These are phyloP conservation scores for Sylvicola cinctus DNA, from an alignment of 2,888 invertebrate genomes.

Conservation along the genomic window DNA sequence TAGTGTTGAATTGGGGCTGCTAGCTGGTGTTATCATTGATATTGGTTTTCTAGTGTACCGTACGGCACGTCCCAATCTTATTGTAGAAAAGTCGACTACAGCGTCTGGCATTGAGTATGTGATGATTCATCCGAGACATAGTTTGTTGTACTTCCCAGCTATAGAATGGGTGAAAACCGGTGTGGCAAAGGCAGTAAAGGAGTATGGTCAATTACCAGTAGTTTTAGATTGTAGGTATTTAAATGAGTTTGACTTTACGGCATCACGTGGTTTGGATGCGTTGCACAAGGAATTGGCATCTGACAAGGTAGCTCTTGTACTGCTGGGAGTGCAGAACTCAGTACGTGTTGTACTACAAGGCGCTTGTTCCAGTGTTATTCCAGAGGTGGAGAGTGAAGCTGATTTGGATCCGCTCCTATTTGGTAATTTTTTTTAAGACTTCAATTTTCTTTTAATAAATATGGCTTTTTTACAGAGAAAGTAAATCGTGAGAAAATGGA, in stretches of 20 bases:
- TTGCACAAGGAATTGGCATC: constrained; percentile 48
- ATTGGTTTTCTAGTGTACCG: constrained; percentile 59
- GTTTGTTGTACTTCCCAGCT: constrained; percentile 58
- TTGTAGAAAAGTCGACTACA: constrained; percentile 29
- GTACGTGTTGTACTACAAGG: constrained; percentile 19
- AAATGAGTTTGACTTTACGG: constrained; percentile 63
- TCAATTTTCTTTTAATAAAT: too few species aligned
- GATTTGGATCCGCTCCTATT: constrained; percentile 5
- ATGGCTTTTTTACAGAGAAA: too few species aligned
- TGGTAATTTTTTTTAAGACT: not conserved
- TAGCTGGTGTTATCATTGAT: constrained; percentile 62
- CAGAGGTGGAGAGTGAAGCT: constrained; percentile 5
- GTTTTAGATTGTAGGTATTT: constrained; percentile 50
- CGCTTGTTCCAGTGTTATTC: constrained; percentile 10
- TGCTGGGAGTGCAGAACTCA: constrained; percentile 27
- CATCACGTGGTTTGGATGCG: constrained; percentile 64
- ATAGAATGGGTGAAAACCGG: constrained; percentile 63
- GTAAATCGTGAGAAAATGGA: too few species aligned
- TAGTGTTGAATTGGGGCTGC: constrained; percentile 73
- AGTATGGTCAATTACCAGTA: constrained; percentile 51
- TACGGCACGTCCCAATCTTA: constrained; percentile 43
- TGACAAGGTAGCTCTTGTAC: constrained; percentile 49
- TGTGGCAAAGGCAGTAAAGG: constrained; percentile 50
- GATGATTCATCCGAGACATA: constrained; percentile 58
- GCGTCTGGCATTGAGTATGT: constrained; percentile 47